phyloP scores from a whole-genome alignment of 2,888 invertebrate species.

The Myathropa florea region DNA sequence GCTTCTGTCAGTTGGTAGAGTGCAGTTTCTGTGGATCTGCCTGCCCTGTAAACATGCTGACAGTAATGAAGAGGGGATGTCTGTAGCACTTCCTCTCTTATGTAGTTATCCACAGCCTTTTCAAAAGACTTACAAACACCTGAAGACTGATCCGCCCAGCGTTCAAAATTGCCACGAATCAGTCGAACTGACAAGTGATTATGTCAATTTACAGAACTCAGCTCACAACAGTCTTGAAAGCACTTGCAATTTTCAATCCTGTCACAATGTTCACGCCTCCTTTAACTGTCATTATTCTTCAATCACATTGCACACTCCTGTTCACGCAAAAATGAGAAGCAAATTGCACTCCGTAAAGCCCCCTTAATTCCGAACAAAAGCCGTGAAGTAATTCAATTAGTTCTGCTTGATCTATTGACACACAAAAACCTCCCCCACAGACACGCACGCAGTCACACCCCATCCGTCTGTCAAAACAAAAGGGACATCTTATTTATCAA shows the following conservation, averaged over 20 bases:
- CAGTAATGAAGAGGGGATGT: too few relatives aligned
- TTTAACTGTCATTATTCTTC: not conserved
- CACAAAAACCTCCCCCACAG: conserved; percentile 17
- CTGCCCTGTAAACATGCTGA: too few relatives aligned
- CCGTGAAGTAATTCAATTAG: conserved; percentile 64
- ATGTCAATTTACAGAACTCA: not conserved
- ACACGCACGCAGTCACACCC: not conserved
- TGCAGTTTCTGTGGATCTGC: too few relatives aligned
- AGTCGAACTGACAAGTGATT: too few relatives aligned
- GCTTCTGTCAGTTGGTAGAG: too few relatives aligned
- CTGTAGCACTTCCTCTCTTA: too few relatives aligned
- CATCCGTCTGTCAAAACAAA: conserved; percentile 55
- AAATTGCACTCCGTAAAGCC: conserved; percentile 59
- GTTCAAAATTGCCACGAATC: too few relatives aligned
- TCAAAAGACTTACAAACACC: too few relatives aligned
- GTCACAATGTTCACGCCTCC: not conserved
- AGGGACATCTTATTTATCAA: conserved; percentile 42
- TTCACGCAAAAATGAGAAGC: not conserved
- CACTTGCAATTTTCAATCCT: not conserved
- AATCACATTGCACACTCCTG: not conserved
- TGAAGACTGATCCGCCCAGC: too few relatives aligned
- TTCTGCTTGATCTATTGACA: conserved; percentile 65
- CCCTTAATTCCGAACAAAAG: conserved; percentile 45
- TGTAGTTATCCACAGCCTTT: too few relatives aligned
- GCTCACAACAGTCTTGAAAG: too few relatives aligned